phyloP scores from a whole-genome alignment of 1,140 invertebrate genomes.

The Frieseomelitta varia region DNA sequence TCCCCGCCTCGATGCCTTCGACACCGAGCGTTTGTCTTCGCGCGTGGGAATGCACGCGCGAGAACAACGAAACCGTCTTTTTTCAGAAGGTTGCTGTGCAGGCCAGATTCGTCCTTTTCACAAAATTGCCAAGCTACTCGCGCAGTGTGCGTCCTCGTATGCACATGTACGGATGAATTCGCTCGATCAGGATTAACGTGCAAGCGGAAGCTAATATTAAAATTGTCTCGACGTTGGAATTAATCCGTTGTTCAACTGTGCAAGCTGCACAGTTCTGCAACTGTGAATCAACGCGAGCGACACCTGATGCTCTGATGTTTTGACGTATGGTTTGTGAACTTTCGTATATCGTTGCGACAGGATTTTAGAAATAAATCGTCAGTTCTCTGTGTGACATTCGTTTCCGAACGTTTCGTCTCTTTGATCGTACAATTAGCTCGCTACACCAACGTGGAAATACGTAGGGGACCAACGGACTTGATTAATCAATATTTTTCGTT shows the following conservation, averaged over 20 bases:
- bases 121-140: not conserved
- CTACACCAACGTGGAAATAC: not conserved
- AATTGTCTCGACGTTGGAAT: not conserved
- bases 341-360: not conserved
- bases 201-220: not conserved
- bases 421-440: not conserved
- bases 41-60: slow-evolving; percentile 17
- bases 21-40: not conserved
- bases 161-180: not conserved
- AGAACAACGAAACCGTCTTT: not conserved
- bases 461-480: not conserved
- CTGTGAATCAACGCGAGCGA: not conserved
- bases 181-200: not conserved
- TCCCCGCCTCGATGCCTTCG: not conserved
- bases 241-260: not conserved
- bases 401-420: not conserved
- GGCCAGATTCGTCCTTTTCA: not conserved
- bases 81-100: not conserved
- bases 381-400: not conserved
- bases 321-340: not conserved
- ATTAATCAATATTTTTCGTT: not conserved
- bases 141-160: too few species aligned
- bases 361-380: not conserved
- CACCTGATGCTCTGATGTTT: not conserved
- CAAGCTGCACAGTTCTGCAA: too few species aligned